Evolutionary conservation across 2,888 invertebrate genomes (phyloP).

Genomic region (Acholoe squamosa): DNA sequence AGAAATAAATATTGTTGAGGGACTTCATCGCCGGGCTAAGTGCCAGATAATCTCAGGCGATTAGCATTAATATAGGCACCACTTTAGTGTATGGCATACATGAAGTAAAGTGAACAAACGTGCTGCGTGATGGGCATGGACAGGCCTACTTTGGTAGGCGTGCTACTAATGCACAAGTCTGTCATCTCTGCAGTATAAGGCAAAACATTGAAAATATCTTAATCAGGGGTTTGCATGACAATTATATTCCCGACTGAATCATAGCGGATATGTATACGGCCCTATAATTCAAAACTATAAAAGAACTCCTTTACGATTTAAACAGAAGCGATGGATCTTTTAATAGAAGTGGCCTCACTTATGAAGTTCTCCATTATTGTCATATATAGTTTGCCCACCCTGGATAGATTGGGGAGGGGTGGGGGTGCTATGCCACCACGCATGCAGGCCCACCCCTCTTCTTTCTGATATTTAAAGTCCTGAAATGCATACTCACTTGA

Average conservation of each 20-base stretch:
- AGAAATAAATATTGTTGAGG: not conserved
- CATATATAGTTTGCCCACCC: too few species aligned
- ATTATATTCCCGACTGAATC: not conserved
- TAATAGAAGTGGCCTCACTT: too few species aligned
- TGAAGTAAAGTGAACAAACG: not conserved
- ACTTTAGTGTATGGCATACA: not conserved
- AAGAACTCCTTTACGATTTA: not conserved
- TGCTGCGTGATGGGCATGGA: not conserved
- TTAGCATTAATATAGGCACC: not conserved
- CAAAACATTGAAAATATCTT: conserved; percentile 19
- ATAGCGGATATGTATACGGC: not conserved
- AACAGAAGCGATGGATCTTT: too few species aligned
- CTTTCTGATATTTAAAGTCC: too few species aligned
- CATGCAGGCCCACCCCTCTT: too few species aligned
- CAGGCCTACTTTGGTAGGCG: not conserved
- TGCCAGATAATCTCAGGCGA: not conserved
- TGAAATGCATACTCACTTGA: too few species aligned
- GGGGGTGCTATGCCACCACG: too few species aligned
- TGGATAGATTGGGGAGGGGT: too few species aligned
- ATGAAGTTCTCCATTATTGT: too few species aligned
- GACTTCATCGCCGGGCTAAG: not conserved
- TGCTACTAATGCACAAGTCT: not conserved
- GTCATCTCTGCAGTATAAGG: not conserved
- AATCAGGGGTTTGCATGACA: conserved; percentile 26
- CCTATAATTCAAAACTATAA: not conserved